phyloP scores from a whole-genome alignment of 1,140 invertebrate species.

The Drosophila serrata region DNA sequence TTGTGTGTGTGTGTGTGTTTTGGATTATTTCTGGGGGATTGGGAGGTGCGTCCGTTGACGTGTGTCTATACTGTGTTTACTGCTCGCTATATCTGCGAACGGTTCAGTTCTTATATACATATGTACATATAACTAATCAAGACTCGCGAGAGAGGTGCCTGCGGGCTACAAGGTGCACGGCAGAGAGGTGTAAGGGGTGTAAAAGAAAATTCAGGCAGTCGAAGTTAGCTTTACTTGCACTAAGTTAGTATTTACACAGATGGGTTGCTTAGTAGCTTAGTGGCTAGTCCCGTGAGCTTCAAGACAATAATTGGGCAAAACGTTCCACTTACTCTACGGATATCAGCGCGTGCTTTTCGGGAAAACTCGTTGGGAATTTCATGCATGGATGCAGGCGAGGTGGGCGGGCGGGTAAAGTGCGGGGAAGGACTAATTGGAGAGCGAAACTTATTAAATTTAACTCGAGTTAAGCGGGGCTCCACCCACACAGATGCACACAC shows the following conservation, averaged over 20 bases:
- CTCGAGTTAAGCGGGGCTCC: slow-evolving; percentile 6
- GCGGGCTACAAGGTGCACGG: slow-evolving; percentile 8
- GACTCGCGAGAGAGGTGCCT: slow-evolving; percentile 37
- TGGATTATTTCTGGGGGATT: slow-evolving; percentile 20
- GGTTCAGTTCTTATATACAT: slow-evolving; percentile 30
- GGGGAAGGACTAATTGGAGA: slow-evolving; percentile 32
- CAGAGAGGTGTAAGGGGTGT: neutral
- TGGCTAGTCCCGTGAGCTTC: slow-evolving; percentile 44
- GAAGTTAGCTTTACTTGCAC: slow-evolving; percentile 10
- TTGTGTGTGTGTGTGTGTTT: slow-evolving; percentile 7
- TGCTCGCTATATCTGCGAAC: slow-evolving; percentile 12
- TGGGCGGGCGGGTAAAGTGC: slow-evolving; percentile 17
- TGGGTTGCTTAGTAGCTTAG: slow-evolving; percentile 19
- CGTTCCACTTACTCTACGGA: slow-evolving; percentile 31
- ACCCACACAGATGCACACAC: slow-evolving; percentile 16
- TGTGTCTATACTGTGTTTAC: slow-evolving; percentile 22
- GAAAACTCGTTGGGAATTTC: slow-evolving; percentile 43
- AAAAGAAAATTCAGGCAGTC: slow-evolving; percentile 24
- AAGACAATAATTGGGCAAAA: slow-evolving; percentile 36
- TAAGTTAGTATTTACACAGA: slow-evolving; percentile 37
- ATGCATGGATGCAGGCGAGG: slow-evolving; percentile 61
- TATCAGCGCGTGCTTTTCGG: slow-evolving; percentile 25
- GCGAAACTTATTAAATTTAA: slow-evolving; percentile 46
- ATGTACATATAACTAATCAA: slow-evolving; percentile 26
- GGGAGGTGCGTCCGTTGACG: slow-evolving; percentile 31